A percentile compares a stretch with the other conserved stretches of the same genome.
Evolutionary conservation across 2,113 vertebrate species (phyloP).

Genomic region (Azemiops feae): DNA sequence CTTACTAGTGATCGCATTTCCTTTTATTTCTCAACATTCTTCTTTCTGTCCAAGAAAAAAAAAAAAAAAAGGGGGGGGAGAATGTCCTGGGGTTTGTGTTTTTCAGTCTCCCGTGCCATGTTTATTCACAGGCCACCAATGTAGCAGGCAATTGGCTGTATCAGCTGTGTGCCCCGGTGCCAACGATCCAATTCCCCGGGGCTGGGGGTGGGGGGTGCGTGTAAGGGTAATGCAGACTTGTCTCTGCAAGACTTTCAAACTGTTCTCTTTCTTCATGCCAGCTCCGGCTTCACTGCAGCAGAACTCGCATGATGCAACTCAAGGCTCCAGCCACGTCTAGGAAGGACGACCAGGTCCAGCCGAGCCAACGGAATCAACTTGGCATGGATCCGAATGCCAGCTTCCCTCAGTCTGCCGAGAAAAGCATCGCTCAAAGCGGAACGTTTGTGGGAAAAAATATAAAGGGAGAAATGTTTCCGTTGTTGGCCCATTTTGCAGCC

Average conservation of each 20-base stretch:
- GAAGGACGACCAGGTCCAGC: background rate
- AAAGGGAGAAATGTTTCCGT: background rate
- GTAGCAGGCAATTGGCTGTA: background rate
- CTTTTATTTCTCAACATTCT: background rate
- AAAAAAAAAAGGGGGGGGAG: rapidly evolving
- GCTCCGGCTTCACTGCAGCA: background rate
- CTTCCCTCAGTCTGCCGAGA: background rate
- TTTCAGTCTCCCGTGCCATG: background rate
- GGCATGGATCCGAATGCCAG: background rate
- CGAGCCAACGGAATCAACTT: background rate
- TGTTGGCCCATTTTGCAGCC: background rate
- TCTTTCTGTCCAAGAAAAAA: background rate
- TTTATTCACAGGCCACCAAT: conserved; percentile 11
- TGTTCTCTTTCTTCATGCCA: background rate
- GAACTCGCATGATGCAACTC: background rate
- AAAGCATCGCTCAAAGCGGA: background rate
- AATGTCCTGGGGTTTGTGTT: conserved; percentile 12
- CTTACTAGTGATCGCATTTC: background rate
- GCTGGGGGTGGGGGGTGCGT: background rate
- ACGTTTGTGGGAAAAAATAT: background rate
- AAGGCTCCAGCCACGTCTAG: background rate
- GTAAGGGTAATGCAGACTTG: conserved; percentile 30
- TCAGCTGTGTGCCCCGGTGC: background rate
- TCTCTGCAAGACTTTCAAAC: conserved; percentile 9
- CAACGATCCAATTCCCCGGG: conserved; percentile 1